Conservation (phyloP, 2,888 invertebrate species). For the Elysia crispata region DNA sequence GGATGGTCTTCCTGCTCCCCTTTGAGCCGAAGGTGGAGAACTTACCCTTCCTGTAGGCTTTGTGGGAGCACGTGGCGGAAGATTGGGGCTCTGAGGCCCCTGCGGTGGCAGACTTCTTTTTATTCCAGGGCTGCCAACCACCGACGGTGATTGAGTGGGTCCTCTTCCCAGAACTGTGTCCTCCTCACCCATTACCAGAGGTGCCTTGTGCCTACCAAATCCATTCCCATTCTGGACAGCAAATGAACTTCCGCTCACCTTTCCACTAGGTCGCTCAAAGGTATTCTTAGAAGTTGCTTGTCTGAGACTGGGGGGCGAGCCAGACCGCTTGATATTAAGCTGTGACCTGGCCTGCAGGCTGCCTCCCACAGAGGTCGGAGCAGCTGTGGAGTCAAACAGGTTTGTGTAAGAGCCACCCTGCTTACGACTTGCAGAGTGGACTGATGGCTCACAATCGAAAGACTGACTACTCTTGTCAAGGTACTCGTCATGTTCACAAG, state of each 20-base stretch:
- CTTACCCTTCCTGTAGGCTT: slow-evolving; percentile 34
- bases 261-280: slow-evolving; percentile 36
- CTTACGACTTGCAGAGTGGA: slow-evolving; percentile 57
- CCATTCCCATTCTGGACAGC: slow-evolving; percentile 43
- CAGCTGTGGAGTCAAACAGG: slow-evolving; percentile 67
- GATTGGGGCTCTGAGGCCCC: slow-evolving; percentile 39
- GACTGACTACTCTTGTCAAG: slow-evolving; percentile 62
- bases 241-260: slow-evolving; percentile 10
- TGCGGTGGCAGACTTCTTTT: slow-evolving; percentile 51
- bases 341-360: slow-evolving; percentile 52
- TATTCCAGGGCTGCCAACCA: slow-evolving; percentile 61
- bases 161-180: slow-evolving; percentile 49
- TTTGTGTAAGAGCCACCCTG: slow-evolving; percentile 72
- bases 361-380: slow-evolving; percentile 58
- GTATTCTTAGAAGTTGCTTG: slow-evolving; percentile 52
- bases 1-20: slow-evolving; percentile 20
- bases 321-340: slow-evolving; percentile 50
- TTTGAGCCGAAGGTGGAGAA: slow-evolving; percentile 37
- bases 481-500: slow-evolving; percentile 61
- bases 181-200: slow-evolving; percentile 64
- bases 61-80: slow-evolving; percentile 38
- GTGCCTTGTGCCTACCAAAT: slow-evolving; percentile 48
- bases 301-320: slow-evolving; percentile 44
- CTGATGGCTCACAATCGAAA: slow-evolving; percentile 62
- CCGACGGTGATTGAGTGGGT: slow-evolving; percentile 25